Percentiles rank a stretch among this genome's conserved stretches.
Conservation (phyloP, 1,140 invertebrate species). For the Drosophila punjabiensis region DNA sequence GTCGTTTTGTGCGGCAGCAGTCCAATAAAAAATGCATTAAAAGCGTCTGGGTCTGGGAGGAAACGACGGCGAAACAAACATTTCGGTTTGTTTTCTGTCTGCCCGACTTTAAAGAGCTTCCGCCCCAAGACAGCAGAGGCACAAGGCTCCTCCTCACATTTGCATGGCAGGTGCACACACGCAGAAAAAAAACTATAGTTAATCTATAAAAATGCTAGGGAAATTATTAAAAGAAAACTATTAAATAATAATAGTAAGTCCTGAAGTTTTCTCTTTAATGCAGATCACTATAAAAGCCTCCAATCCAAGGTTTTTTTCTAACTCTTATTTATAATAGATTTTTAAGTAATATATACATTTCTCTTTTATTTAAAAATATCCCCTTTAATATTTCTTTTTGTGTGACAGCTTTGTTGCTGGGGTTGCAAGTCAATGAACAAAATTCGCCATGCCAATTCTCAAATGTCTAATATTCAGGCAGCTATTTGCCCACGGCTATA, state of each 20-base stretch:
- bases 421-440: conserved; percentile 66
- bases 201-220: neutral
- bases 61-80: conserved; percentile 51
- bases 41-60: conserved; percentile 71
- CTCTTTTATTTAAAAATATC: neutral
- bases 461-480: conserved; percentile 79
- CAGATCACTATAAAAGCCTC: neutral
- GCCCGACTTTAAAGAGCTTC: conserved; percentile 41
- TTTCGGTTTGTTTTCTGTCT: conserved; percentile 61
- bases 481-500: conserved; percentile 59
- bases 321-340: too few relatives aligned
- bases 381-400: neutral
- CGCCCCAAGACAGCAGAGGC: conserved; percentile 10
- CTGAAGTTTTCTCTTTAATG: neutral
- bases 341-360: too few relatives aligned
- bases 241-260: neutral
- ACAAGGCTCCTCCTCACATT: conserved; percentile 46
- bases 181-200: neutral
- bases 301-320: too few relatives aligned
- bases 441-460: conserved; percentile 79
- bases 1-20: conserved; percentile 72
- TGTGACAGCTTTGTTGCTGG: conserved; percentile 26
- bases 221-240: too few relatives aligned
- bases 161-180: conserved; percentile 52
- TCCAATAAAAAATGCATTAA: conserved; percentile 83